A percentile compares a stretch with the other conserved stretches of the same genome.
Conservation (phyloP, 2,797 vertebrate genomes). For the Gymnodraco acuticeps region DNA sequence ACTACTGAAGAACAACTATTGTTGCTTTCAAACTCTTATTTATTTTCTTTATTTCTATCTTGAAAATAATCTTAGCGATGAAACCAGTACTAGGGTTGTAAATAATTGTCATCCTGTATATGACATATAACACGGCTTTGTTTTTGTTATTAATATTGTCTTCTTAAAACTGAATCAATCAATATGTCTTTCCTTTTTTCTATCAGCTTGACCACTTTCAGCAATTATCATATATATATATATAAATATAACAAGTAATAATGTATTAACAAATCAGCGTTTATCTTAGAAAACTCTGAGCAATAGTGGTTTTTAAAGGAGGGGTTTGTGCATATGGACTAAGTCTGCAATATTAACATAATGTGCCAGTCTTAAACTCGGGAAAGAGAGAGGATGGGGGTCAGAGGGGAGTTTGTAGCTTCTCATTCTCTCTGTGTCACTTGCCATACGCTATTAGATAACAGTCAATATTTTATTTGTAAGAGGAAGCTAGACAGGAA, state of each 20-base stretch:
- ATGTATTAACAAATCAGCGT: conserved; percentile 86
- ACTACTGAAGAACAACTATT: conserved; percentile 76
- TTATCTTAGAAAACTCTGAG: conserved; percentile 92
- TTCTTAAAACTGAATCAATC: conserved; percentile 91
- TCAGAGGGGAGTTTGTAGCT: conserved; percentile 84
- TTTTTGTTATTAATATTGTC: conserved; percentile 90
- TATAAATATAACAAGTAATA: conserved; percentile 79
- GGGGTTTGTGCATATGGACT: conserved; percentile 91
- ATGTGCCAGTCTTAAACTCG: conserved; percentile 92
- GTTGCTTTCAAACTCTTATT: conserved; percentile 68
- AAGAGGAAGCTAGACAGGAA: conserved; percentile 23
- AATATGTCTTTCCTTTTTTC: conserved; percentile 90
- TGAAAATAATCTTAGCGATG: conserved; percentile 82
- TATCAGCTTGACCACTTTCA: conserved; percentile 96
- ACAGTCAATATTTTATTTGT: conserved; percentile 65
- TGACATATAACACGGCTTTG: conserved; percentile 86
- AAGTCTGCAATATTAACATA: conserved; percentile 95
- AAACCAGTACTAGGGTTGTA: conserved; percentile 81
- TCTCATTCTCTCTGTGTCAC: conserved; percentile 84
- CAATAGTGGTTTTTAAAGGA: conserved; percentile 93
- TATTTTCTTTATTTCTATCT: conserved; percentile 77
- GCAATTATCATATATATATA: conserved; percentile 88
- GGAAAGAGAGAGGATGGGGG: conserved; percentile 60
- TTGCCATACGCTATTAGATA: conserved; percentile 89
- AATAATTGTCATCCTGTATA: conserved; percentile 85